Evolutionary conservation across 2,797 vertebrate species (phyloP).

Genomic region (Dendrocincla fuliginosa): DNA sequence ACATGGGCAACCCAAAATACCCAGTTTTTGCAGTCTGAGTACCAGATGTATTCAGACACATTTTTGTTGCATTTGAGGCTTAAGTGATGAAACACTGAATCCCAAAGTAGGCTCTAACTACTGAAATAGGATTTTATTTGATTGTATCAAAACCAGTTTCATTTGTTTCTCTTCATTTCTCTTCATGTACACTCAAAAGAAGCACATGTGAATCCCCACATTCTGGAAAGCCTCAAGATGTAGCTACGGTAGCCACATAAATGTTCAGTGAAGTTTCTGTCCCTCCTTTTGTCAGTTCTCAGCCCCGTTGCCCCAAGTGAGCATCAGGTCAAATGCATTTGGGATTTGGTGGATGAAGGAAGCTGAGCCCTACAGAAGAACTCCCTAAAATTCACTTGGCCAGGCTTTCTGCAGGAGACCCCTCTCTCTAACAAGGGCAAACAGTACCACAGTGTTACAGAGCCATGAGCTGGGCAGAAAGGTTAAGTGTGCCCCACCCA

Average conservation of each 20-base stretch:
- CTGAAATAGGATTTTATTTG: background rate
- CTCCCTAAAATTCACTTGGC: background rate
- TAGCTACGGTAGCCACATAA: background rate
- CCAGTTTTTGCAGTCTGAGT: background rate
- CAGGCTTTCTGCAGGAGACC: background rate
- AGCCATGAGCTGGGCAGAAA: background rate
- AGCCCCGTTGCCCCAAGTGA: fast-evolving
- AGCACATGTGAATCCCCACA: background rate
- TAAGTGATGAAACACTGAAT: background rate
- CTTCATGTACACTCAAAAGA: background rate
- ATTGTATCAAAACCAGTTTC: background rate
- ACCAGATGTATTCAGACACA: background rate
- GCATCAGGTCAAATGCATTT: background rate
- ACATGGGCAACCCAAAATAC: background rate
- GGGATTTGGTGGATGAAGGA: background rate
- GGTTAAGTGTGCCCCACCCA: background rate
- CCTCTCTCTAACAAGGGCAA: background rate
- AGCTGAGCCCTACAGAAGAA: background rate
- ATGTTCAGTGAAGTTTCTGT: background rate
- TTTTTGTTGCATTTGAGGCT: background rate
- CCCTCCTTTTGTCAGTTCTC: background rate
- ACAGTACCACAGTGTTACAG: background rate
- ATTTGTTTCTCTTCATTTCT: background rate
- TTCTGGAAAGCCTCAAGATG: background rate
- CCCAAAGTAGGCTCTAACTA: background rate